A percentile compares a stretch with the other conserved stretches of the same genome.
phyloP scores from a whole-genome alignment of 2,797 vertebrate species.

The Cyprinella venusta region DNA sequence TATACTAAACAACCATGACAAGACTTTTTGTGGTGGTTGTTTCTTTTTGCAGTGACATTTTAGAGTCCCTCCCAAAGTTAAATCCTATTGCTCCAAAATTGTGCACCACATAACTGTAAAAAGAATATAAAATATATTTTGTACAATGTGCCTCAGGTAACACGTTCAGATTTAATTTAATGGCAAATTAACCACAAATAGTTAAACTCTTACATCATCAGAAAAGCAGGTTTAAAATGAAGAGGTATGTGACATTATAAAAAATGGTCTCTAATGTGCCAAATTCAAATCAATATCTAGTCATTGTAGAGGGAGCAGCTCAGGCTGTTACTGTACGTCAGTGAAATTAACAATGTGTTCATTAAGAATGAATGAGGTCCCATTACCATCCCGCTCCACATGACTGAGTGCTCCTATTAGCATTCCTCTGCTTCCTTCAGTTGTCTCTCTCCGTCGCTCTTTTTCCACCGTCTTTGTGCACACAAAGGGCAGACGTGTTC shows the following conservation, averaged over 20 bases:
- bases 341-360: slow-evolving; percentile 61
- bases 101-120: background rate
- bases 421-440: slow-evolving; percentile 52
- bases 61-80: background rate
- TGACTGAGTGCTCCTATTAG: slow-evolving; percentile 59
- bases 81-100: background rate
- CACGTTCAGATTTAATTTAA: background rate
- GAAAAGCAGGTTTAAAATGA: background rate
- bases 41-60: background rate
- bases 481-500: slow-evolving; percentile 42
- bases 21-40: background rate
- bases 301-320: slow-evolving; percentile 36
- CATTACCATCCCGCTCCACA: slow-evolving; percentile 55
- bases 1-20: background rate
- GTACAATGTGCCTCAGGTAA: background rate
- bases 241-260: background rate
- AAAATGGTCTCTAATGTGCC: background rate
- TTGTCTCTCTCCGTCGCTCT: slow-evolving; percentile 24
- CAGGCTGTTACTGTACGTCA: slow-evolving; percentile 42
- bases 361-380: slow-evolving; percentile 61
- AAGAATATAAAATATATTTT: background rate
- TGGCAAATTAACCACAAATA: slow-evolving; percentile 1
- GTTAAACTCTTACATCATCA: background rate
- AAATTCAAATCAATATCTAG: slow-evolving; percentile 37
- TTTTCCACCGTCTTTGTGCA: slow-evolving; percentile 30